phyloP scores from a whole-genome alignment of 2,113 vertebrate species.

The Pedionomus torquatus region DNA sequence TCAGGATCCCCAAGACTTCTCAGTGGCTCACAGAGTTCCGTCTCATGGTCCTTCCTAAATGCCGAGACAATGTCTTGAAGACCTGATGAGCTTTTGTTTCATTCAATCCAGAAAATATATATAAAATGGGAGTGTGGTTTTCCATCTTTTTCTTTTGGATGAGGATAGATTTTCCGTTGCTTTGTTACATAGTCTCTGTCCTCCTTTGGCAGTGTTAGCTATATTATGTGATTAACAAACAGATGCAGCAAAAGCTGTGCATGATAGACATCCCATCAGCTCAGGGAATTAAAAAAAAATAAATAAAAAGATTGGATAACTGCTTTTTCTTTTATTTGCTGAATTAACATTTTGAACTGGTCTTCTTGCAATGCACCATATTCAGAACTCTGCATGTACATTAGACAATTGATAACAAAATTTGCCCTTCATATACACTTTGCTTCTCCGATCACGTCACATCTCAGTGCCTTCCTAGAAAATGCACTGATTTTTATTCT shows the following conservation, averaged over 20 bases:
- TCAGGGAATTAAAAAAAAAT: neutral
- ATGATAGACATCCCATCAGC: neutral
- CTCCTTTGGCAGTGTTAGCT: neutral
- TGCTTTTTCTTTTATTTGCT: neutral
- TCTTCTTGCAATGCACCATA: neutral
- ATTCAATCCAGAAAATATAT: neutral
- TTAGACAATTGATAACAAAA: neutral
- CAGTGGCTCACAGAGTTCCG: neutral
- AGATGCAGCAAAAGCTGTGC: neutral
- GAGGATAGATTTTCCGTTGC: neutral
- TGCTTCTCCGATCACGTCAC: neutral
- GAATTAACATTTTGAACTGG: neutral
- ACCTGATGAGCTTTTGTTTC: neutral
- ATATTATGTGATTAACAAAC: neutral
- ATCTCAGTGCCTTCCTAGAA: neutral
- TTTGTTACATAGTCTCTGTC: neutral
- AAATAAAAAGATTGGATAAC: neutral
- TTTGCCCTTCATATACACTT: neutral
- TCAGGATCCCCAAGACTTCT: neutral
- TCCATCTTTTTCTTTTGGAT: neutral
- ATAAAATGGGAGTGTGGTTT: neutral
- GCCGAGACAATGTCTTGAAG: neutral
- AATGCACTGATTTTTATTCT: constrained; percentile 30
- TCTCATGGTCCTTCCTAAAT: neutral
- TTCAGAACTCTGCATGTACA: neutral